phyloP scores from a whole-genome alignment of 2,797 vertebrate genomes.

The Jordanella pulchra region DNA sequence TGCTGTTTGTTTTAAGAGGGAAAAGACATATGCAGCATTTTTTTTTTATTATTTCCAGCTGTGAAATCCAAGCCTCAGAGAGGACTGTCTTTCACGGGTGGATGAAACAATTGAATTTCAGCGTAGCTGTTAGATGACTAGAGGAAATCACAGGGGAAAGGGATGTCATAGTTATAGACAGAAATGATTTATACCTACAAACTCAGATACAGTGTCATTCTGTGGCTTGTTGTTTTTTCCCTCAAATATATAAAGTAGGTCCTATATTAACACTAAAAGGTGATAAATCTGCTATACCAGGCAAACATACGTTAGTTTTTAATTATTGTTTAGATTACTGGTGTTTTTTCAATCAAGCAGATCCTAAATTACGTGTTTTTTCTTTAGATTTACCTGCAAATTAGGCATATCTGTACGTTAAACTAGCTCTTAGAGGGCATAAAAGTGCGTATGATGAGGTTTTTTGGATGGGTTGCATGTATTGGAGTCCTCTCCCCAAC shows the following conservation, averaged over 20 bases:
- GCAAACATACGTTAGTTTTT: background rate
- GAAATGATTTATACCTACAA: slow-evolving; percentile 51
- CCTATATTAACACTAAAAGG: slow-evolving; percentile 6
- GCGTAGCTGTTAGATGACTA: slow-evolving; percentile 33
- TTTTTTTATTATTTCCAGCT: slow-evolving; percentile 73
- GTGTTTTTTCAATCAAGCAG: background rate
- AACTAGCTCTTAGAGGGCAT: background rate
- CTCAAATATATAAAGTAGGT: slow-evolving; percentile 22
- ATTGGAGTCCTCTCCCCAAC: background rate
- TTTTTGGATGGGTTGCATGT: too few species aligned
- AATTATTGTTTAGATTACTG: background rate
- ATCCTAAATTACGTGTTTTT: background rate
- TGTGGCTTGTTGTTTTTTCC: slow-evolving; percentile 17
- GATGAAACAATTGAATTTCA: slow-evolving; percentile 27
- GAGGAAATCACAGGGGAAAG: slow-evolving; percentile 45
- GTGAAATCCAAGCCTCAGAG: slow-evolving; percentile 57
- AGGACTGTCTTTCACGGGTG: slow-evolving; percentile 50
- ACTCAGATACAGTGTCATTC: slow-evolving; percentile 41
- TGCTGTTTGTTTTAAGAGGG: slow-evolving; percentile 57
- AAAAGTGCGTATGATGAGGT: background rate
- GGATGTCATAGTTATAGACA: slow-evolving; percentile 54
- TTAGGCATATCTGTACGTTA: background rate
- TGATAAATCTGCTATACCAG: background rate
- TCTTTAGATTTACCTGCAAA: background rate
- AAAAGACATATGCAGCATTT: slow-evolving; percentile 46